These are phyloP conservation scores for Probosciger aterrimus DNA, from an alignment of 2,113 vertebrate species.

Conservation along the genomic window DNA sequence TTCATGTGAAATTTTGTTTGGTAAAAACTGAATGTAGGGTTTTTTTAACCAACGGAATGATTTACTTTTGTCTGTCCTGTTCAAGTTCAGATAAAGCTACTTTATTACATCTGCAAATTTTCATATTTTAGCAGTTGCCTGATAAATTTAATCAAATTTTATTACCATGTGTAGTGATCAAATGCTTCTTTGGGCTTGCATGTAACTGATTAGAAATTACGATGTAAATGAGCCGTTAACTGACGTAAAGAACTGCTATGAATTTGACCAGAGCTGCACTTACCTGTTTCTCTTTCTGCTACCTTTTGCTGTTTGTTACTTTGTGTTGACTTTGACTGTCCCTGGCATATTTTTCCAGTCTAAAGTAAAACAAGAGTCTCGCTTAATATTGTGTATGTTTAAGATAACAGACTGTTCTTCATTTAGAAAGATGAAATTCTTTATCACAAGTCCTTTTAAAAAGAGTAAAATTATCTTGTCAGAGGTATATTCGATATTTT, in stretches of 20 bases:
- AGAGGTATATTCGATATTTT: constrained; percentile 54
- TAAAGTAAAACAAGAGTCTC: constrained; percentile 76
- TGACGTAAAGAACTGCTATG: constrained; percentile 76
- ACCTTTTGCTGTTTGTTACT: constrained; percentile 75
- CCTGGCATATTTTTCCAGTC: constrained; percentile 74
- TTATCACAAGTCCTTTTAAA: constrained; percentile 59
- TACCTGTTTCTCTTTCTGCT: constrained; percentile 72
- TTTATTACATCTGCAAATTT: constrained; percentile 81
- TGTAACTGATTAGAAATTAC: constrained; percentile 85
- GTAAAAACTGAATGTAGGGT: constrained; percentile 86
- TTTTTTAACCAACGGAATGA: constrained; percentile 78
- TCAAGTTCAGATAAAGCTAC: constrained; percentile 78
- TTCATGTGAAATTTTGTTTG: constrained; percentile 81
- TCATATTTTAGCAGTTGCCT: constrained; percentile 87
- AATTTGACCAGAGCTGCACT: constrained; percentile 90
- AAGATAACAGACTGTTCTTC: constrained; percentile 70
- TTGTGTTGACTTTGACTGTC: constrained; percentile 78
- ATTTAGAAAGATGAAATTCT: constrained; percentile 62
- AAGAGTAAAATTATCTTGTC: constrained; percentile 67
- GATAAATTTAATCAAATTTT: constrained; percentile 82
- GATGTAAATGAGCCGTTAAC: constrained; percentile 84
- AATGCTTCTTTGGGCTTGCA: constrained; percentile 86
- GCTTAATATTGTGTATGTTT: constrained; percentile 75
- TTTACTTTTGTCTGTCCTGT: constrained; percentile 79
- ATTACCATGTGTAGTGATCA: constrained; percentile 86